Percentiles rank a stretch among this genome's conserved stretches.
phyloP scores from a whole-genome alignment of 2,797 vertebrate genomes.

The Semaprochilodus insignis region DNA sequence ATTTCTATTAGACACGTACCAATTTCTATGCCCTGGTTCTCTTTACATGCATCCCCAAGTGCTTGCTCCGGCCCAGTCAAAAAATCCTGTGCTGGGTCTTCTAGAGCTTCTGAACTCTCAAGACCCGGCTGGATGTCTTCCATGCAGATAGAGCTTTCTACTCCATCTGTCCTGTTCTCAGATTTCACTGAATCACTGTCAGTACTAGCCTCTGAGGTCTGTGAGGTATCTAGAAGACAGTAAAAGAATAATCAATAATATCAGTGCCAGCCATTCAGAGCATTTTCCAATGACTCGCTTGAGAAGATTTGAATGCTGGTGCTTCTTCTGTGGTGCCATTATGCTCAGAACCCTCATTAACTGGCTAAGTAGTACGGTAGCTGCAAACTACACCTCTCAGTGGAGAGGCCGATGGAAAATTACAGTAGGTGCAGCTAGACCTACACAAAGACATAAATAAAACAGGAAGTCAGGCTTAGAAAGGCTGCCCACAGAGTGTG shows the following conservation, averaged over 20 bases:
- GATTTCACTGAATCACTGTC: neutral
- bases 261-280: neutral
- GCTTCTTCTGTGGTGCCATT: neutral
- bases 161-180: slow-evolving; percentile 11
- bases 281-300: neutral
- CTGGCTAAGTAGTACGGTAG: neutral
- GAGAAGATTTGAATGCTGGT: neutral
- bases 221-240: slow-evolving; percentile 26
- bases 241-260: neutral
- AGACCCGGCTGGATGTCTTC: slow-evolving; percentile 6
- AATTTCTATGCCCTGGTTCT: neutral
- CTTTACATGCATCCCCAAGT: slow-evolving; percentile 46
- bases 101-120: slow-evolving; percentile 46
- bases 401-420: slow-evolving; percentile 34
- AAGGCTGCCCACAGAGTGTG: slow-evolving; percentile 11
- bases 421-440: slow-evolving; percentile 28
- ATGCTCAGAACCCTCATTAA: neutral
- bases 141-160: neutral
- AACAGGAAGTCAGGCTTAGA: slow-evolving; percentile 10
- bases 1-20: neutral
- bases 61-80: neutral
- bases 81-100: neutral
- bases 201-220: slow-evolving; percentile 9
- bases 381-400: neutral
- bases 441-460: slow-evolving; percentile 42